Evolutionary conservation across 2,888 invertebrate genomes (phyloP).

Genomic region (Rotaria magnacalcarata): DNA sequence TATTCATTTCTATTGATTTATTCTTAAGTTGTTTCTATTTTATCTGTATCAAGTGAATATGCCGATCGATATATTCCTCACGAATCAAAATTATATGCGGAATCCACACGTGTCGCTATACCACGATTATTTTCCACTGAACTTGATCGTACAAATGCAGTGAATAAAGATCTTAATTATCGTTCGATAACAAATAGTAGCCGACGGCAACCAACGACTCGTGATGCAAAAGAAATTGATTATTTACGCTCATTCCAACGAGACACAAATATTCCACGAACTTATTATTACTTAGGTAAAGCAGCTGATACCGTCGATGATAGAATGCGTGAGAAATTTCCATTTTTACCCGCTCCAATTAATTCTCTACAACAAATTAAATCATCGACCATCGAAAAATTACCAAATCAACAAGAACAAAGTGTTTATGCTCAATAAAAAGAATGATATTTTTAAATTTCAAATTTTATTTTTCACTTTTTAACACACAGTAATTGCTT

Average conservation of each 20-base stretch:
- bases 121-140: background rate
- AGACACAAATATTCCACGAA: background rate
- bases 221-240: background rate
- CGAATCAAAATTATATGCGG: background rate
- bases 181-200: background rate
- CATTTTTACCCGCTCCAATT: constrained; percentile 16
- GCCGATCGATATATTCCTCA: background rate
- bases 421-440: background rate
- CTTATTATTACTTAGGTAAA: constrained; percentile 14
- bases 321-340: background rate
- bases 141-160: background rate
- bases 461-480: background rate
- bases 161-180: constrained; percentile 16
- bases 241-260: background rate
- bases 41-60: background rate
- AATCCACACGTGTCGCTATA: background rate
- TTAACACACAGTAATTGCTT: background rate
- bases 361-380: background rate
- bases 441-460: background rate
- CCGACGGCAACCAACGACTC: background rate
- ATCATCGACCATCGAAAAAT: background rate
- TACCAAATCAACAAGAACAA: background rate
- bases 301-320: background rate
- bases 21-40: background rate
- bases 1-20: background rate